Percentiles rank a stretch among this genome's conserved stretches.
phyloP scores from a whole-genome alignment of 2,797 vertebrate genomes.

The Tragopan temminckii region DNA sequence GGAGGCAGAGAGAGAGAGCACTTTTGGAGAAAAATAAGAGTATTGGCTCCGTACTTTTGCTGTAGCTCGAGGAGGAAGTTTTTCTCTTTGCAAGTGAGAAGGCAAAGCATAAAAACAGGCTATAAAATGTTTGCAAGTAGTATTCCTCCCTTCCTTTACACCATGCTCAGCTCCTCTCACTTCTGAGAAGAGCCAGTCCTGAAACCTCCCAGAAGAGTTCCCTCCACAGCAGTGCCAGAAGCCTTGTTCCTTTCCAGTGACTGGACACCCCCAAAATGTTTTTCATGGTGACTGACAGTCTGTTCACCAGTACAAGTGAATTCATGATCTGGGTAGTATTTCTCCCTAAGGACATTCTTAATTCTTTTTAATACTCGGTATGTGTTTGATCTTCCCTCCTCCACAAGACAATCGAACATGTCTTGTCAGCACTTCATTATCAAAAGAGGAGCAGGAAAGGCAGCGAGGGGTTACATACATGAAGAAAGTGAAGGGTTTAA shows the following conservation, averaged over 20 bases:
- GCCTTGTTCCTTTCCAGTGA: fast-evolving
- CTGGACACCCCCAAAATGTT: neutral
- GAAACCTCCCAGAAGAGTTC: neutral
- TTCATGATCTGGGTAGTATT: neutral
- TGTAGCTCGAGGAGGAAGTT: neutral
- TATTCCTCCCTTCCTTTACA: neutral
- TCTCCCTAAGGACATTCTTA: neutral
- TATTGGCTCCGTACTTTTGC: neutral
- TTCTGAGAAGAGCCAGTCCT: neutral
- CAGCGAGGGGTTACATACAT: neutral
- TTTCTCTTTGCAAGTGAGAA: neutral
- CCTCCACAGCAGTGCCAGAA: fast-evolving
- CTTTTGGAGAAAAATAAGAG: neutral
- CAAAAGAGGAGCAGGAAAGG: neutral
- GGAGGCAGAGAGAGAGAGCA: neutral
- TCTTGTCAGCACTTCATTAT: conserved; percentile 45
- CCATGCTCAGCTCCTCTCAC: neutral
- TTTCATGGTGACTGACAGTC: neutral
- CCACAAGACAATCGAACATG: conserved; percentile 2
- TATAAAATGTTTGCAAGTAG: neutral
- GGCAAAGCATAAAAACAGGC: neutral
- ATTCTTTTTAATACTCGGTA: conserved; percentile 32
- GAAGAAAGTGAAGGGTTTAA: neutral
- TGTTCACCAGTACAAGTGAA: neutral
- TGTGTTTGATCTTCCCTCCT: conserved; percentile 29